Base-by-base conservation (phyloP, 1,140 invertebrate genomes). In the Ceratina australensis region DNA sequence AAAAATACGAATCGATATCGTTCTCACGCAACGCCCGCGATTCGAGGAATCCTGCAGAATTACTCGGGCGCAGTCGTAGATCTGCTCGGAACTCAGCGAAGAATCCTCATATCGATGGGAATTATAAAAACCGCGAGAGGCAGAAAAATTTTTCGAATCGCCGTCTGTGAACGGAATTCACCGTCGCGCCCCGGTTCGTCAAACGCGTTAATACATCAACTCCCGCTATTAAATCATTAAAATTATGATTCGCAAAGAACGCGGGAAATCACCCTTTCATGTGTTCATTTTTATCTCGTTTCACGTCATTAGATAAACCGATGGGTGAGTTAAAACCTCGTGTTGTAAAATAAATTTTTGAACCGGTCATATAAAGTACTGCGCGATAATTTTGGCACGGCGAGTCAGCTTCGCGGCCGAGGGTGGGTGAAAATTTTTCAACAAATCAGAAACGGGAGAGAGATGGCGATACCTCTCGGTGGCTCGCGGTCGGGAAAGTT, bases 141-240 rank as follows among this genome's bases (percentile, higher is more conserved):
- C 18, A 5, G 49, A 13, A 5, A 20, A 69, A 76, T 69, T 76
- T 69, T 76, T 76, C 56, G 10, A 69, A 60, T 60, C 33, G 47
- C 28, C 56, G 13, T 52, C 7, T 16, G 72, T 60, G 52, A 16
- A 2, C n/a, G 47, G n/a, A 76, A 50, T 69, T 69, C 56, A 7
- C 33, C 22, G 33, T 13, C n/a, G 15, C 15, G 22, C 63, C 59
- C 13, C 16, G 42, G 65, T 76, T 76, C 56, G 42, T 69, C 60
- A 76, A n/a, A 1, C 24, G 20, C 33, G 66, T 24, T 76, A 68
- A 60, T 60, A 59, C 8, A 42, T 10, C 33, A 42, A 42, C 5
- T 42, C 7, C 33, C 33, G 8, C 33, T 33, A 5, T 33, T 33
- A 33, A 5, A 2, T 5, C 33, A 10, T 42, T 42, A 10, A 10